These are phyloP conservation scores for roundworm (Caenorhabditis elegans) DNA, from an alignment of 1,140 invertebrate genomes.

Conservation along the genomic window DNA sequence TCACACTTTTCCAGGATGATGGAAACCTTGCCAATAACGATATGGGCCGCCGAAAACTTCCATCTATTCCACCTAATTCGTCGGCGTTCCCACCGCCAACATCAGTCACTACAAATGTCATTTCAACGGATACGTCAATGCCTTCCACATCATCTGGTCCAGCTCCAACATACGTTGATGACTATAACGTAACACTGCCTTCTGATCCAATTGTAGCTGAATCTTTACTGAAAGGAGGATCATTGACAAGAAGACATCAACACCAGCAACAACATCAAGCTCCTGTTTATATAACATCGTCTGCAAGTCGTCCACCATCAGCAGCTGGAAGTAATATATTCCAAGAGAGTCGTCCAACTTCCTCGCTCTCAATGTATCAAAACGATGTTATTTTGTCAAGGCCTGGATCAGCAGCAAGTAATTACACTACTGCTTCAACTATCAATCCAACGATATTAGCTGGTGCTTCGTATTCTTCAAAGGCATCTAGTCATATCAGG, in stretches of 20 bases:
- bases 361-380: constrained; percentile 14
- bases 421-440: background rate
- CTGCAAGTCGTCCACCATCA: background rate
- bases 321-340: background rate
- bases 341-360: constrained; percentile 17
- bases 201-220: constrained; percentile 1
- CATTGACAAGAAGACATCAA: constrained; percentile 6
- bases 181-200: constrained; percentile 18
- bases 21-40: constrained; percentile 46
- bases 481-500: constrained; percentile 7
- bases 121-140: background rate
- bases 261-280: background rate
- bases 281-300: constrained; percentile 19
- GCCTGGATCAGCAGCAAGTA: constrained; percentile 20
- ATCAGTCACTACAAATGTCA: constrained; percentile 1
- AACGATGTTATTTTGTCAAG: constrained; percentile 22
- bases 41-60: constrained; percentile 65
- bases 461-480: constrained; percentile 51
- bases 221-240: background rate
- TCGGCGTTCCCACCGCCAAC: constrained; percentile 30
- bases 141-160: constrained; percentile 34
- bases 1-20: constrained; percentile 56
- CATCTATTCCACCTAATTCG: constrained; percentile 55
- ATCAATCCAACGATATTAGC: constrained; percentile 59
- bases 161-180: constrained; percentile 1